phyloP scores from a whole-genome alignment of 2,113 vertebrate genomes.

The Coturnix japonica region DNA sequence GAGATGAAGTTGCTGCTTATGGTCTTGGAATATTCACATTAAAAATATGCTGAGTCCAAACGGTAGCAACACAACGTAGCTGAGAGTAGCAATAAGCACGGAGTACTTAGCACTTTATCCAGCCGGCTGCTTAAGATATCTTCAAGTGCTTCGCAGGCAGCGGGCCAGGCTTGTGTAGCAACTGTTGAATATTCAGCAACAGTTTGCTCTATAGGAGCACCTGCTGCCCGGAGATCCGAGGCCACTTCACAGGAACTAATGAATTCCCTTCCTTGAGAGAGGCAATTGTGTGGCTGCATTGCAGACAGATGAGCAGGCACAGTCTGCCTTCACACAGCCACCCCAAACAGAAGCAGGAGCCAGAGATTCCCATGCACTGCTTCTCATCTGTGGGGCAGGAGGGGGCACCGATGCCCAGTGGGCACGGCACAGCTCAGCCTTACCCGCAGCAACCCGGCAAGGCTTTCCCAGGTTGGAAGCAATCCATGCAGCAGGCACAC shows the following conservation, averaged over 20 bases:
- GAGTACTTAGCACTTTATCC: conserved; percentile 32
- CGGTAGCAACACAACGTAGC: background rate
- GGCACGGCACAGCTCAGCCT: background rate
- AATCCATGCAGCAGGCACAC: background rate
- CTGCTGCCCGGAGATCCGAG: conserved; percentile 56
- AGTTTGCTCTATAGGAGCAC: conserved; percentile 61
- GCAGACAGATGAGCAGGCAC: conserved; percentile 29
- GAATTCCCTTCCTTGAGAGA: conserved; percentile 44
- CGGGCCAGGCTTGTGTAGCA: background rate
- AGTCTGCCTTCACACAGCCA: conserved; percentile 9
- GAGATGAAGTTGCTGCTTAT: conserved; percentile 22
- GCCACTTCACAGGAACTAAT: conserved; percentile 51
- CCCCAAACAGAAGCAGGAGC: conserved; percentile 15
- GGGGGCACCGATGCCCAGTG: background rate
- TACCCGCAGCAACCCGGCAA: conserved; percentile 16
- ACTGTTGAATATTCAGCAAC: conserved; percentile 67
- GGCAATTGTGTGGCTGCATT: conserved; percentile 16
- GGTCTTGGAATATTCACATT: background rate
- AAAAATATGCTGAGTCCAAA: background rate
- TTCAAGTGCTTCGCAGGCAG: conserved; percentile 45
- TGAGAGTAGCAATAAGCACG: background rate
- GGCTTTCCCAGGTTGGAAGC: conserved; percentile 11
- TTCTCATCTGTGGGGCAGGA: background rate
- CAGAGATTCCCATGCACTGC: conserved; percentile 21
- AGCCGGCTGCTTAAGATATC: conserved; percentile 37